A percentile compares a stretch with the other conserved stretches of the same genome.
phyloP scores from a whole-genome alignment of 1,140 invertebrate species.

The Danaus plexippus region DNA sequence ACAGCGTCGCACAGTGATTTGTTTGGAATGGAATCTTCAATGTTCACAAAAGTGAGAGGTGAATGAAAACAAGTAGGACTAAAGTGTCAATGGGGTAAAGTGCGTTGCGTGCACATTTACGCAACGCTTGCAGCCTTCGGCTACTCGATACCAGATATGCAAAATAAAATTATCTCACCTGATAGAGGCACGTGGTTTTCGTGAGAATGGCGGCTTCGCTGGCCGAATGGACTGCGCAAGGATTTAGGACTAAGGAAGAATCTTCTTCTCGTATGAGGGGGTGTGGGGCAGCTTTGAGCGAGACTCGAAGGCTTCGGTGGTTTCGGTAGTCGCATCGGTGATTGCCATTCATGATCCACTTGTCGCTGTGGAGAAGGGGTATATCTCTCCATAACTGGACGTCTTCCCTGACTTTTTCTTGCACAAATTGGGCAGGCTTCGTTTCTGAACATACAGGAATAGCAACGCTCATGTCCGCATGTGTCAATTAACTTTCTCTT shows the following conservation, averaged over 20 bases:
- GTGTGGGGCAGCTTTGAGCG: constrained; percentile 81
- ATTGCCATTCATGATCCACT: constrained; percentile 55
- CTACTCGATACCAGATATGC: constrained; percentile 54
- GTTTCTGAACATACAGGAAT: constrained; percentile 93
- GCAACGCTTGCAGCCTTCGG: constrained; percentile 45
- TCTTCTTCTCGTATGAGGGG: constrained; percentile 82
- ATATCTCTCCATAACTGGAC: constrained; percentile 52
- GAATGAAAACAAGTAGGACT: constrained; percentile 29
- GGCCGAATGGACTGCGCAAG: constrained; percentile 79
- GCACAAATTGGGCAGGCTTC: constrained; percentile 91
- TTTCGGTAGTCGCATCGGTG: constrained; percentile 56
- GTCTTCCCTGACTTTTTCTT: constrained; percentile 53
- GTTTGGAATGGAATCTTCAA: constrained; percentile 38
- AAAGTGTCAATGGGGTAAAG: constrained; percentile 41
- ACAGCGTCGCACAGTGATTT: constrained; percentile 51
- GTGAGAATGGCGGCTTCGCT: constrained; percentile 62
- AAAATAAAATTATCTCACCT: constrained; percentile 70
- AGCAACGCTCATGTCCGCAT: constrained; percentile 94
- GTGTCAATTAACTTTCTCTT: constrained; percentile 93
- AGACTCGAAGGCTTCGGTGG: constrained; percentile 65
- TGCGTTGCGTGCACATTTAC: constrained; percentile 38
- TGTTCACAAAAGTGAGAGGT: constrained; percentile 41
- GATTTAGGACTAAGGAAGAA: constrained; percentile 86
- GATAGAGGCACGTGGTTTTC: constrained; percentile 75
- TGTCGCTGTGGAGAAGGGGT: constrained; percentile 70